Conservation (phyloP, 2,113 vertebrate genomes). For the Azemiops feae region DNA sequence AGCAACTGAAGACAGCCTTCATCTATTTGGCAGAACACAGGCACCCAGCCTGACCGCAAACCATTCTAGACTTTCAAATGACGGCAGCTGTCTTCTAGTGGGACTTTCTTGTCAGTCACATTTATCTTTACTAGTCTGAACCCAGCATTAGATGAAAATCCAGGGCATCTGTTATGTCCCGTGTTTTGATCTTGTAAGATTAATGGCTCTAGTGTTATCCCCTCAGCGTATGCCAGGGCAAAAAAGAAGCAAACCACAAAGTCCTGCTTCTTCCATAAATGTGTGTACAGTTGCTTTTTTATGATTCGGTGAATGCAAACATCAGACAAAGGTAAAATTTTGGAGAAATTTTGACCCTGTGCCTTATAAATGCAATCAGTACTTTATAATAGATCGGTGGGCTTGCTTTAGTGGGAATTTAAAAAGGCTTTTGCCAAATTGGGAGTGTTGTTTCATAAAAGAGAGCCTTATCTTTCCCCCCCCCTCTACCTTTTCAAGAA, state of each 20-base stretch:
- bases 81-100: neutral
- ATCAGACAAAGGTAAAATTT: conserved; percentile 6
- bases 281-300: neutral
- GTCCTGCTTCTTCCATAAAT: conserved; percentile 36
- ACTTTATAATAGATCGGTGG: neutral
- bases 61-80: neutral
- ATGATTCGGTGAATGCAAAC: conserved; percentile 16
- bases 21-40: neutral
- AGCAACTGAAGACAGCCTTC: neutral
- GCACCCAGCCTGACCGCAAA: neutral
- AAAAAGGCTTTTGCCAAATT: neutral
- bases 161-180: conserved; percentile 49
- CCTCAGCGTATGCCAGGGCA: conserved; percentile 20
- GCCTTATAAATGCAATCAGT: conserved; percentile 22
- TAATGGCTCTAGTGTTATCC: conserved; percentile 39
- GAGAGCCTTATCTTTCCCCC: neutral
- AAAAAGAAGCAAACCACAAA: neutral
- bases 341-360: neutral
- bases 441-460: neutral
- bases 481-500: neutral
- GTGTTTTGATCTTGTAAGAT: conserved; percentile 45
- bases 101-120: conserved; percentile 38
- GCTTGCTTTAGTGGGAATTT: neutral
- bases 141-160: conserved; percentile 57
- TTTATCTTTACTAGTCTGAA: conserved; percentile 56